A percentile compares a stretch with the other conserved stretches of the same genome.
These are phyloP conservation scores for Melinaea marsaeus DNA, from an alignment of 2,888 invertebrate genomes.

Conservation along the genomic window DNA sequence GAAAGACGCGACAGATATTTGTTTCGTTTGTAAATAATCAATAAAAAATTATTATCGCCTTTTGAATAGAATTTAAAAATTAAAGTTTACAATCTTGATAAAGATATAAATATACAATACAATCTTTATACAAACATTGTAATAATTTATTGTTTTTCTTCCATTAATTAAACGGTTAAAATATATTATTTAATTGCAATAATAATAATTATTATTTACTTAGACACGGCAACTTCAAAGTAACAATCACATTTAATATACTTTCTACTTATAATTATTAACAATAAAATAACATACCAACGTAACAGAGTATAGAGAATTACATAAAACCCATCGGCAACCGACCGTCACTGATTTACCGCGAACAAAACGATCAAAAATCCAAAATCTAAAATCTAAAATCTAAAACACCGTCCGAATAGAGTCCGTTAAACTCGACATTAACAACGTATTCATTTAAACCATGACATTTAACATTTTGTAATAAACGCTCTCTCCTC, in stretches of 20 bases:
- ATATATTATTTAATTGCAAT: constrained; percentile 9
- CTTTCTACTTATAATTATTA: constrained; percentile 58
- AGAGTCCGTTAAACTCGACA: constrained; percentile 67
- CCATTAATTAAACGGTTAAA: constrained; percentile 15
- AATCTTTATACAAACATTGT: neutral
- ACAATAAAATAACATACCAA: constrained; percentile 42
- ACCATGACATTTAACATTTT: constrained; percentile 78
- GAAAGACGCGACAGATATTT: neutral
- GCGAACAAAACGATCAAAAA: constrained; percentile 67
- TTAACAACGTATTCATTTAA: constrained; percentile 75
- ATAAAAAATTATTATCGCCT: neutral
- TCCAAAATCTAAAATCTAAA: constrained; percentile 33
- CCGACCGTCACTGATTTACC: constrained; percentile 69
- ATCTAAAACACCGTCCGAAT: constrained; percentile 63
- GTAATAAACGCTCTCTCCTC: constrained; percentile 72
- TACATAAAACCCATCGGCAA: constrained; percentile 60
- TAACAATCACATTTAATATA: constrained; percentile 40
- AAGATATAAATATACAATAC: no score
- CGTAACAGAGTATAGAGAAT: constrained; percentile 53
- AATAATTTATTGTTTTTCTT: constrained; percentile 1
- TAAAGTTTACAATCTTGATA: no score
- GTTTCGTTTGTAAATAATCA: neutral
- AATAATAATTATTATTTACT: constrained; percentile 21
- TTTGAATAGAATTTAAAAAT: no score
- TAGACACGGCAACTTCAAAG: constrained; percentile 28